Percentiles rank a stretch among this genome's conserved stretches.
Evolutionary conservation across 2,888 invertebrate species (phyloP).

Genomic region (Auanema sp.): DNA sequence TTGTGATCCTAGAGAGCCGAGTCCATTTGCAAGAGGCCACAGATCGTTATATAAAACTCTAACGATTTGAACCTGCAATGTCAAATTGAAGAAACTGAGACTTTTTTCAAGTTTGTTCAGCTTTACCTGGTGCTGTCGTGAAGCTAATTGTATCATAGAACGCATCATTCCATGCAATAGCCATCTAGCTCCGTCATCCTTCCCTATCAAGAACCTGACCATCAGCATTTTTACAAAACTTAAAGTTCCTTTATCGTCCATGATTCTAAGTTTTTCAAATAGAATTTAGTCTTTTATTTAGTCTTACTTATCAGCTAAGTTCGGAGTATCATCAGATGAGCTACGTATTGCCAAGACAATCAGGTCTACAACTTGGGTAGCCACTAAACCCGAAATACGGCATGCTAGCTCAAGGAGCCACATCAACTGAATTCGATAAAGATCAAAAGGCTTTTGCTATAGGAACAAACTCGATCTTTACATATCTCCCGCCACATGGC

Average conservation of each 20-base stretch:
- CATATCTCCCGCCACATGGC: conserved; percentile 36
- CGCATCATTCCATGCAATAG: conserved; percentile 40
- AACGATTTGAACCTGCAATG: conserved; percentile 69
- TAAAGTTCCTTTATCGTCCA: conserved; percentile 24
- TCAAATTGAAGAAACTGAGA: not conserved
- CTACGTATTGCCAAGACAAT: conserved; percentile 30
- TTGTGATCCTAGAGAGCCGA: conserved; percentile 90
- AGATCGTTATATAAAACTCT: conserved; percentile 79
- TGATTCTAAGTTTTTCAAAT: too few species aligned
- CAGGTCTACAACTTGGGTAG: conserved; percentile 32
- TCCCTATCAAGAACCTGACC: conserved; percentile 34
- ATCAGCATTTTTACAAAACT: conserved; percentile 32
- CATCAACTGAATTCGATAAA: conserved; percentile 17
- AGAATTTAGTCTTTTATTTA: too few species aligned
- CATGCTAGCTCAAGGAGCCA: conserved; percentile 38
- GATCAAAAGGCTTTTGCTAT: not conserved
- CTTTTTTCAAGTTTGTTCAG: conserved; percentile 1
- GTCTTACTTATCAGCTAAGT: conserved; percentile 24
- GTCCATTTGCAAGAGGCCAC: conserved; percentile 86
- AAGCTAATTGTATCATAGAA: conserved; percentile 42
- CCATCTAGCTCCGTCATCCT: conserved; percentile 38
- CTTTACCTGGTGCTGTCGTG: conserved; percentile 35
- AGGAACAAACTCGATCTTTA: conserved; percentile 18
- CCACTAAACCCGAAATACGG: conserved; percentile 29
- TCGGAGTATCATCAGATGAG: conserved; percentile 22